Base-by-base conservation (phyloP, 2,113 vertebrate genomes). In the Pelusios castaneus region DNA sequence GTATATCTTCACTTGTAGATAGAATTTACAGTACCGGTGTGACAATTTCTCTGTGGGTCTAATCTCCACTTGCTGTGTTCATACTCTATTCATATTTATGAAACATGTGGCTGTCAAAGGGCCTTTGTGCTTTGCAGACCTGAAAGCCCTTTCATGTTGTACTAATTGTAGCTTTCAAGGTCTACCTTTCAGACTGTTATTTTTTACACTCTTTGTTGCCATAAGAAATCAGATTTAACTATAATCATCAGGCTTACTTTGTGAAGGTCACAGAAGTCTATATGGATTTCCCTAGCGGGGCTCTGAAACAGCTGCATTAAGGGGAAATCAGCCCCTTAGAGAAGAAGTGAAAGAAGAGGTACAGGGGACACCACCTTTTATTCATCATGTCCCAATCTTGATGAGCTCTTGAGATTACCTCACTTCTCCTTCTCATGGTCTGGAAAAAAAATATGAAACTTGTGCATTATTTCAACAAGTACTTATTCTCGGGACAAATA, bases 111-210 rank as follows among this genome's bases (percentile, higher is more conserved):
- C 43, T 6, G 41, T 0, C 25, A 90, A 54, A 70, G 17, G 73
- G 87, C n/a, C 34, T 70, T 38, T 38, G 19, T 70, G 17, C 10
- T 70, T 16, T 38, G n/a, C 17, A 87, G 49, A 81, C n/a, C 34
- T 38, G 56, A 19, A 41, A 83, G 73, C 70, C 81, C 75, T 95
- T 91, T 89, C 1, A 1, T 54, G 45, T 8, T 10, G 41, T 49
- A 63, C 38, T 86, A 90, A 47, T 94, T 85, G 77, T 38, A 87
- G 63, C 63, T 90, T 95, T 77, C 87, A 92, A 85, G 77, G 73
- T 67, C 82, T 47, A 38, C 80, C 91, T 95, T 56, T 87, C 88
- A 93, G 81, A 87, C 31, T 91, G 51, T 73, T 92, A 87, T 93
- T 94, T 79, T 86, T 89, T 80, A 47, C 6, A 4, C 17, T 76